Evolutionary conservation across 2,888 invertebrate species (phyloP), one percentile per base, ranked within the genome.

Genomic region (Hirtodrosophila histrioides): DNA sequence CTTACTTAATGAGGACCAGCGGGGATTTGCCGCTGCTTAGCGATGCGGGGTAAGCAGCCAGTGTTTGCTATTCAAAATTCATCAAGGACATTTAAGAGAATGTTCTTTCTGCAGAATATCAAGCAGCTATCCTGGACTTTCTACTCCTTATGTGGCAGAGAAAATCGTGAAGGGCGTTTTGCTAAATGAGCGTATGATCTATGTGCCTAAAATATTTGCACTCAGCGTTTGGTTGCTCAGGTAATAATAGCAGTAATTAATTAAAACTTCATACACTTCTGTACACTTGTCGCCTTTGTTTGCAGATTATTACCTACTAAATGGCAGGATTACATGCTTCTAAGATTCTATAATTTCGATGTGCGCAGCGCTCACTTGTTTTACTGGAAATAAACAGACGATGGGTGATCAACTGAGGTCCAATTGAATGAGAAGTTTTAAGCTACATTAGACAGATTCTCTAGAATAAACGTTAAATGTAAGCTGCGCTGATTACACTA

Each of bases 1-100:
- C 92, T 10, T 92, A 92, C 70, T 90, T 92, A 74, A 91, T 92
- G 85, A 81, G 87, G 56, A 92, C 92, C 17, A 90, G 91, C 39
- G 91, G 91, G 24, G 88, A 91, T 69, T 84, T 91, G 64, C 90
- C 91, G 39, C 72, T 89, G 57, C 77, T 91, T 3, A 90, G 90
- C 62, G 88, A 89, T 79, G 89, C 91, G 8, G 91, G 91, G 91
- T 91, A 73, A 77, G 80, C 49, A 6, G 7, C 0, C 0, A 31
- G 7, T 31, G 7, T 31, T 31, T 31, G 4, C 9, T 0, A 31
- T 9, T 27, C 27, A 27, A 27, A 27, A 9, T 31, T 31, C 7
- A 31, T 31, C 9, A 31, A 31, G 7, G 7, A 8, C 7, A 31
- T 31, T 8, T 31, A 31, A 8, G 9, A 8, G 7, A 8, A 31